phyloP scores from a whole-genome alignment of 2,797 vertebrate species.

The Gadopsis marmoratus region DNA sequence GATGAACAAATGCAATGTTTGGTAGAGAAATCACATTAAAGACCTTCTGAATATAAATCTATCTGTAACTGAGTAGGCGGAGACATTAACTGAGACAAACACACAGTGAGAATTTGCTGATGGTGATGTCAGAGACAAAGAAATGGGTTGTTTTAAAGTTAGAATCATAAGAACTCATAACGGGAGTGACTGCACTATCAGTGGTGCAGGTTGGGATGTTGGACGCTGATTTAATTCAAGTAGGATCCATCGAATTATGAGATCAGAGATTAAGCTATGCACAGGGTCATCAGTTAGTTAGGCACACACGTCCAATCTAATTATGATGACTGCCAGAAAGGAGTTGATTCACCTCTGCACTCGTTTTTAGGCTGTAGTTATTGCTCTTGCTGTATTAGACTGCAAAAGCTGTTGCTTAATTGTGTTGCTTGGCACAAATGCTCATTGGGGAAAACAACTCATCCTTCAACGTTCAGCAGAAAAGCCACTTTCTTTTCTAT shows the following conservation, averaged over 20 bases:
- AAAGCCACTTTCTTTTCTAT: neutral
- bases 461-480: neutral
- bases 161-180: constrained; percentile 1
- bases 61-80: neutral
- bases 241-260: constrained; percentile 20
- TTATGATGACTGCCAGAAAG: neutral
- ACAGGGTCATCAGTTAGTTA: constrained; percentile 11
- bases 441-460: neutral
- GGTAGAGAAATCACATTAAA: constrained; percentile 13
- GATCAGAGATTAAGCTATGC: constrained; percentile 14
- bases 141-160: neutral
- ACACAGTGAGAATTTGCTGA: neutral
- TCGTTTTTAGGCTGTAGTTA: neutral
- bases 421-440: neutral
- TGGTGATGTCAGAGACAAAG: constrained; percentile 4
- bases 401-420: neutral
- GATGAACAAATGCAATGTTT: neutral
- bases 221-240: constrained; percentile 12
- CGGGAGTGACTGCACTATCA: neutral
- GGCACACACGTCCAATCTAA: neutral
- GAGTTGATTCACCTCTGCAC: neutral
- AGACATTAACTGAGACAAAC: neutral
- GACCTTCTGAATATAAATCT: neutral
- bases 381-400: neutral
- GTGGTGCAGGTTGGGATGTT: constrained; percentile 1